Evolutionary conservation across 2,797 vertebrate species (phyloP).

Genomic region (Lepilemur septentrionalis): DNA sequence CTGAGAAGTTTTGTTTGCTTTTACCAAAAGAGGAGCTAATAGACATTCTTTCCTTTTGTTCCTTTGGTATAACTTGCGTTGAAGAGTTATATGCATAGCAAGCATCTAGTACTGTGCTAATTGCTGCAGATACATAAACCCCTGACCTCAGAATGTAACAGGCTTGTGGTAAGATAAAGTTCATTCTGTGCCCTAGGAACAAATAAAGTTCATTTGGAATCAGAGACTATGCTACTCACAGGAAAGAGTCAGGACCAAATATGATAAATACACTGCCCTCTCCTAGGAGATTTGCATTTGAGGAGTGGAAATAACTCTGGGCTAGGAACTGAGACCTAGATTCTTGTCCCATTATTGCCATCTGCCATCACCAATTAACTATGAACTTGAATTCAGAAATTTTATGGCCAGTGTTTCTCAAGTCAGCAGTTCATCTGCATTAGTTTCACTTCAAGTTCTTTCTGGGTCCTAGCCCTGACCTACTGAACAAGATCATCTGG

Average conservation of each 20-base stretch:
- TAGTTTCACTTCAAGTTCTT: not conserved
- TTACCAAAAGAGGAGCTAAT: conserved; percentile 30
- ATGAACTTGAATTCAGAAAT: not conserved
- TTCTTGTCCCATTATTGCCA: not conserved
- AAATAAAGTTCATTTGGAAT: not conserved
- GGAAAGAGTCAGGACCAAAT: not conserved
- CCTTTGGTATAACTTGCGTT: not conserved
- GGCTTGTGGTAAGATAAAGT: conserved; percentile 13
- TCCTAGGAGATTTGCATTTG: conserved; percentile 7
- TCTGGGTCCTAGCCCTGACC: not conserved
- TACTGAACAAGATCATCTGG: not conserved
- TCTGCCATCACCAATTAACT: not conserved
- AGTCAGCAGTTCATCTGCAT: not conserved
- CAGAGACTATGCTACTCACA: not conserved
- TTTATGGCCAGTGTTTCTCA: not conserved
- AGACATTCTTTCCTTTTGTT: conserved; percentile 6
- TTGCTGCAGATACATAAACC: conserved; percentile 12
- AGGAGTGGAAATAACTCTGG: not conserved
- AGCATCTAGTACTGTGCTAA: not conserved
- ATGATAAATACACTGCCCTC: not conserved
- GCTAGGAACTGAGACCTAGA: not conserved
- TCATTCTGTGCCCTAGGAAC: conserved; percentile 18
- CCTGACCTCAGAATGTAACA: not conserved
- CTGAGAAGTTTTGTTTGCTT: conserved; percentile 11
- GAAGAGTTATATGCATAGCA: not conserved